Percentiles rank a stretch among this genome's conserved stretches.
phyloP scores from a whole-genome alignment of 2,113 vertebrate genomes.

The Girardinichthys multiradiatus region DNA sequence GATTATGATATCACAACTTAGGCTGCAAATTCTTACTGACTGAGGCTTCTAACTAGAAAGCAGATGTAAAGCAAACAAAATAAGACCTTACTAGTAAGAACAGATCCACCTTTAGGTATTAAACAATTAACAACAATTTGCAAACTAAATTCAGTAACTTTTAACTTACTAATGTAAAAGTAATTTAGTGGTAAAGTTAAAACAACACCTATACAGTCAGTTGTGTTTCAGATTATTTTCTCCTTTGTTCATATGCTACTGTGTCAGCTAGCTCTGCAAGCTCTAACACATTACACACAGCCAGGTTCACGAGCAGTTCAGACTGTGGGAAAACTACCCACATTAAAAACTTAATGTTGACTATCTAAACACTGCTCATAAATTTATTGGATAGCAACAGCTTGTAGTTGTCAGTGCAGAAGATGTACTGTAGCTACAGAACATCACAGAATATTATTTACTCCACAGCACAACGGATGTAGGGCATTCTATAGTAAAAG shows the following conservation, averaged over 20 bases:
- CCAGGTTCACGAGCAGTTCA: constrained; percentile 55
- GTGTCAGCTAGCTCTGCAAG: constrained; percentile 41
- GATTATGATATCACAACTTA: neutral
- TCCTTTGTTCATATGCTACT: constrained; percentile 56
- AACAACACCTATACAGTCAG: constrained; percentile 13
- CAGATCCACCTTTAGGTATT: neutral
- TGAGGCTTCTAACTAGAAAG: neutral
- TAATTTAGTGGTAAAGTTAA: constrained; percentile 40
- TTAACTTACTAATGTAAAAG: neutral
- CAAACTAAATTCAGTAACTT: constrained; percentile 5
- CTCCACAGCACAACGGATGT: constrained; percentile 23
- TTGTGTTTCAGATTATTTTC: constrained; percentile 44
- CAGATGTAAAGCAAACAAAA: neutral
- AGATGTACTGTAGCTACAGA: constrained; percentile 29
- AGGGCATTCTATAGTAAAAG: constrained; percentile 19
- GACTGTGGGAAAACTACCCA: constrained; percentile 55
- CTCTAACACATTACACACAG: constrained; percentile 59
- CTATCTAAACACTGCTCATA: constrained; percentile 47
- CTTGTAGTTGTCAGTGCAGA: constrained; percentile 51
- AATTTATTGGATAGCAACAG: constrained; percentile 68
- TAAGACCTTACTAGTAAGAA: neutral
- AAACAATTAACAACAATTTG: constrained; percentile 19
- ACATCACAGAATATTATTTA: constrained; percentile 36
- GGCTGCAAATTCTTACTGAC: neutral
- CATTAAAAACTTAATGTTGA: constrained; percentile 54